Conservation (phyloP, 2,797 vertebrate species). For the Tarsius wallacei region DNA sequence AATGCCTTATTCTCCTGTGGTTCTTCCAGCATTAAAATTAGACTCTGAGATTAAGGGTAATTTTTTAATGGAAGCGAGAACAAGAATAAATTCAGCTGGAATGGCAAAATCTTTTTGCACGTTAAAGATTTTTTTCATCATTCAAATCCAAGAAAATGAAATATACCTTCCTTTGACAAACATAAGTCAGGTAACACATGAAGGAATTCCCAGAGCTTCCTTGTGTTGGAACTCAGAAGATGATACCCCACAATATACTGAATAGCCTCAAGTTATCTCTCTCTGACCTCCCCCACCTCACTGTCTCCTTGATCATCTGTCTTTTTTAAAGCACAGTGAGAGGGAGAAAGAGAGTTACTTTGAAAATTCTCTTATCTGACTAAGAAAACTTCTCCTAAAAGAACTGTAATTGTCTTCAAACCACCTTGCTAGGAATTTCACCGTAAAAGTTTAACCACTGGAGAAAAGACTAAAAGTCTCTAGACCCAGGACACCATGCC, state of each 20-base stretch:
- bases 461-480: neutral
- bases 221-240: neutral
- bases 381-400: neutral
- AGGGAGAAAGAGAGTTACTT: too few relatives aligned
- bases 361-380: neutral
- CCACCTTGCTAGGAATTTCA: neutral
- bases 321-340: neutral
- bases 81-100: neutral
- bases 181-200: neutral
- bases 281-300: neutral
- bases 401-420: neutral
- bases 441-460: neutral
- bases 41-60: neutral
- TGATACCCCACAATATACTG: neutral
- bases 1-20: neutral
- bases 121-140: neutral
- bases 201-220: neutral
- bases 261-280: neutral
- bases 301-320: neutral
- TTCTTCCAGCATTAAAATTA: slow-evolving; percentile 20
- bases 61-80: neutral
- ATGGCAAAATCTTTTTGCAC: neutral
- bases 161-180: neutral
- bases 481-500: neutral
- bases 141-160: neutral